These are phyloP conservation scores for Gavia stellata DNA, from an alignment of 2,113 vertebrate species.

Conservation along the genomic window DNA sequence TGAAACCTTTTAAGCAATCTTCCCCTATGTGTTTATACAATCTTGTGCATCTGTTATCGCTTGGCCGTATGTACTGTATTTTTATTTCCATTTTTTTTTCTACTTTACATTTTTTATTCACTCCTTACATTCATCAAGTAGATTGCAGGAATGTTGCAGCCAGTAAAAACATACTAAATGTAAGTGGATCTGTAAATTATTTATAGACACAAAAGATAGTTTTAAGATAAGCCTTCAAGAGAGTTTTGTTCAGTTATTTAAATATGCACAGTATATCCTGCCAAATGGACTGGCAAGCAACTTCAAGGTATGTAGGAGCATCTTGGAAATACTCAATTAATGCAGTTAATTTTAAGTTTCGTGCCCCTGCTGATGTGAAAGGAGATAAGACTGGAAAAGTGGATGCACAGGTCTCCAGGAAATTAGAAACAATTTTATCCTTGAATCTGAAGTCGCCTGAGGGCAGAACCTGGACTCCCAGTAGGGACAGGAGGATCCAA, in stretches of 20 bases:
- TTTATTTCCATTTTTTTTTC: background rate
- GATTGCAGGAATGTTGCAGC: background rate
- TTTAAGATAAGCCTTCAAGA: background rate
- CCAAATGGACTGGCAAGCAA: background rate
- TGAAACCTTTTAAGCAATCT: background rate
- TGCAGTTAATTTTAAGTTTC: background rate
- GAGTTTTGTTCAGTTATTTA: background rate
- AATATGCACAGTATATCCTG: background rate
- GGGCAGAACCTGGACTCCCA: background rate
- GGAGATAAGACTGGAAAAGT: background rate
- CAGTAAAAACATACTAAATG: background rate
- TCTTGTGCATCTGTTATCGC: background rate
- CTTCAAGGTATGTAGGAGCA: background rate
- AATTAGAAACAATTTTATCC: background rate
- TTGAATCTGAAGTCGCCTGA: background rate
- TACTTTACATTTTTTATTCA: background rate
- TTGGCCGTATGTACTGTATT: background rate
- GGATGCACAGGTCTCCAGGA: background rate
- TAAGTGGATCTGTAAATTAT: background rate
- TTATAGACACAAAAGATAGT: background rate
- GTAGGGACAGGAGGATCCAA: rapidly evolving
- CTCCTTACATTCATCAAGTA: background rate
- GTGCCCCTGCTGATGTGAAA: background rate
- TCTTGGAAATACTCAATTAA: background rate
- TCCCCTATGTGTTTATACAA: background rate